Conservation (phyloP, 2,888 invertebrate species). For the Hoplodrina ambigua region DNA sequence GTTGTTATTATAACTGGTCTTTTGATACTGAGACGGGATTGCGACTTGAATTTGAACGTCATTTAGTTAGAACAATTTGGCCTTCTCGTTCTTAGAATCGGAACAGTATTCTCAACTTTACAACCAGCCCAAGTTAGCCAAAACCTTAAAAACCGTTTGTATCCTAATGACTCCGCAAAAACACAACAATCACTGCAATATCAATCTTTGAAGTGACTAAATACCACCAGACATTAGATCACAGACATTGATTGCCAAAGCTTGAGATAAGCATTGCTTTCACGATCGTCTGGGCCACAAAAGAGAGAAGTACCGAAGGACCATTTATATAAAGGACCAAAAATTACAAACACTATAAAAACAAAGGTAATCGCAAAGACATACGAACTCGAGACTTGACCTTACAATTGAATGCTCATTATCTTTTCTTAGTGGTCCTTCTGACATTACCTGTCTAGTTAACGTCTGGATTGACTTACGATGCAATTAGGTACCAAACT, state of each 20-base stretch:
- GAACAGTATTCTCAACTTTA: too few species aligned
- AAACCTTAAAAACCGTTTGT: neutral
- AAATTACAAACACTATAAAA: neutral
- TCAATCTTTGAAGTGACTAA: slow-evolving; percentile 67
- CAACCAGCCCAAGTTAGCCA: too few species aligned
- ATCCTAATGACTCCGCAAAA: slow-evolving; percentile 30
- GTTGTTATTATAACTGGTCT: too few species aligned
- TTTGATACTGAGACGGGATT: too few species aligned
- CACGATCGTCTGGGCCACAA: slow-evolving; percentile 63
- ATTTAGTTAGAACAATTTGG: too few species aligned
- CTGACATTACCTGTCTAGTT: slow-evolving; percentile 15
- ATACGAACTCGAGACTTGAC: neutral
- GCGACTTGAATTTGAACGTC: too few species aligned
- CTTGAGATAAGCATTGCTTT: slow-evolving; percentile 75
- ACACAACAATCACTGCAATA: slow-evolving; percentile 50
- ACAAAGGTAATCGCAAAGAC: neutral
- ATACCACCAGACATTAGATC: slow-evolving; percentile 72
- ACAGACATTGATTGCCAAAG: slow-evolving; percentile 75
- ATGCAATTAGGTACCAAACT: slow-evolving; percentile 68
- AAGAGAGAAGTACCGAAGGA: slow-evolving; percentile 23
- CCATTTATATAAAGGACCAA: neutral
- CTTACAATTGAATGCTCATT: neutral
- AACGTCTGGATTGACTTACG: slow-evolving; percentile 31
- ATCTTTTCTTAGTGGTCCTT: slow-evolving; percentile 14
- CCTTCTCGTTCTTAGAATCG: too few species aligned